Base-by-base conservation (phyloP, 2,888 invertebrate species). In the Chydorus sphaericus region DNA sequence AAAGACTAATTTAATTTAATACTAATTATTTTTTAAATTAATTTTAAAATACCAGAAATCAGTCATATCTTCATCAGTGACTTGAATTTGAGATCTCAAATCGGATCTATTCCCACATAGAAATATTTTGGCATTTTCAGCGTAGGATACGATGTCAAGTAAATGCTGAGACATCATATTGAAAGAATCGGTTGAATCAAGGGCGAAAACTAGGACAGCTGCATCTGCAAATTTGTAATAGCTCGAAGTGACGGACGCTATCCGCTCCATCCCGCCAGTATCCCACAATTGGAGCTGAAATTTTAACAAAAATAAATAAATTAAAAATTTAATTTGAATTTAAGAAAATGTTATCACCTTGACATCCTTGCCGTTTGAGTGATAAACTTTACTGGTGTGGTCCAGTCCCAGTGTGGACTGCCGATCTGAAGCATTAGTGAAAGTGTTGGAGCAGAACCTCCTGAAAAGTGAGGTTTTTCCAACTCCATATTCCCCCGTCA, bases 141-240 rank as follows among this genome's bases (percentile, higher is more conserved):
- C 90, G 70, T 89, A 89, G 38, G 90, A 88, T 3, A 92, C 90
- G 66, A 92, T 89, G 67, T 94, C 93, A 54, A 94, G 75, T 54
- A 93, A 74, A 70, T 94, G 92, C 68, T 94, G 92, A 38, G 92
- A 89, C 39, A 93, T 70, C 23, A 88, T 79, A 71, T 92, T 88
- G 74, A 94, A 93, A 8, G 92, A 91, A 36, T 92, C 86, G 8
- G 86, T 82, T 73, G 90, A 90, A 67, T 91, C 89, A 61, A 90
- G 73, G 36, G 89, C 83, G 73, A 92, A 94, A 6, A 92, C 91
- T 60, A 94, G 74, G 63, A 94, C 82, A 57, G 92, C 93, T 59
- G 91, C 93, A 69, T 92, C 91, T 3, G 93, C 88, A 73, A 91
- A 91, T 72, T 93, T 92, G 69, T 92, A 94, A 69, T 94, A 94